Base-by-base conservation (phyloP, 2,797 vertebrate genomes). In the Lepilemur septentrionalis region DNA sequence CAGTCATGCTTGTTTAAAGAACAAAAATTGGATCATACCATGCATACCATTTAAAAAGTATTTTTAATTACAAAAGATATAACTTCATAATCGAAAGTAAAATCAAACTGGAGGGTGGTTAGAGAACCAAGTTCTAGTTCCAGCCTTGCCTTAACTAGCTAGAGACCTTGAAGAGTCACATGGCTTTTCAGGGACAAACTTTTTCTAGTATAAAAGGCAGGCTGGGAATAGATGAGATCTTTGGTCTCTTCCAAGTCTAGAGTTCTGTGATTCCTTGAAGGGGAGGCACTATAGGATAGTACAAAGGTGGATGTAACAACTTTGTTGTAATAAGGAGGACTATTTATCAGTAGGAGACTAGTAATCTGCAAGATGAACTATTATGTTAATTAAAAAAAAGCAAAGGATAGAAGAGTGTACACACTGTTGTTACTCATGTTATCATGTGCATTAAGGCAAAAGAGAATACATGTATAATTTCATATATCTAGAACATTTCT, bases 81-180 rank as follows among this genome's bases (percentile, higher is more conserved):
- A 96, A 89, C 65, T 88, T 88, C 52, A 88, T 55, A 94, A 93
- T 92, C 18, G 63, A 92, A 97, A 93, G 46, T 82, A 91, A 79
- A 96, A 78, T n/a, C 4, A 23, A 23, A 93, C 13, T 13, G 6
- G 14, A 57, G 32, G 30, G 25, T 86, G 13, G 48, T 79, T 88
- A 81, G 59, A 50, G 67, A 90, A 87, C 52, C 7, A 35, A 59
- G 52, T 48, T 95, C 80, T 46, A 63, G 70, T 69, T 63, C 22
- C 28, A 48, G 38, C 3, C 12, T 92, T 48, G 9, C 35, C 41
- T 88, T 48, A 79, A 93, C 43, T 18, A 83, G 32, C 22, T 78
- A 15, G 35, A 91, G 25, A 75, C 7, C 65, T 86, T 84, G 63
- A 91, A 87, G 67, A 89, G 30, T 75, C 38, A 50, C 18, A 20